Percentiles rank a stretch among this genome's conserved stretches.
Conservation (phyloP, 2,113 vertebrate genomes). For the Malaclemys terrapin region DNA sequence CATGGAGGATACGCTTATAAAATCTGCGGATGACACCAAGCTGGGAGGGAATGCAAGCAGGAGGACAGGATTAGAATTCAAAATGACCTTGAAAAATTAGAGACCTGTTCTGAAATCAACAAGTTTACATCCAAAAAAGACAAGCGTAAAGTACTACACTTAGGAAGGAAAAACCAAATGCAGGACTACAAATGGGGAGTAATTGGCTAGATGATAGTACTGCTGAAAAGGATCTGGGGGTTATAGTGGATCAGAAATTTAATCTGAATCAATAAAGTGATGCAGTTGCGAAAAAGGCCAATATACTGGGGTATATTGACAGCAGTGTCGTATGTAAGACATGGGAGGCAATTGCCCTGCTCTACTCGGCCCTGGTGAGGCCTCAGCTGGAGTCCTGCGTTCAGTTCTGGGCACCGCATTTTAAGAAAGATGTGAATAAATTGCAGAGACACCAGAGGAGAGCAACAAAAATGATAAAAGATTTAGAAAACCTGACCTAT, state of each 20-base stretch:
- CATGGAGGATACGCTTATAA: neutral
- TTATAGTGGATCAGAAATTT: neutral
- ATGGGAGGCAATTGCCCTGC: neutral
- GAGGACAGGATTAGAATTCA: neutral
- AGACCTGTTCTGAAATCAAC: neutral
- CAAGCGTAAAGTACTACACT: neutral
- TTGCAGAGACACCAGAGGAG: neutral
- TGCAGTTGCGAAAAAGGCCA: neutral
- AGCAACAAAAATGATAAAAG: neutral
- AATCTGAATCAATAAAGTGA: neutral
- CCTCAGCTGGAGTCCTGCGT: neutral
- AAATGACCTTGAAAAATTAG: neutral
- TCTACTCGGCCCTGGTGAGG: neutral
- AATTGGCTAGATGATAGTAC: neutral
- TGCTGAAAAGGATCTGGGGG: neutral
- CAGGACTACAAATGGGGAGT: neutral
- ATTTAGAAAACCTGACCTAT: neutral
- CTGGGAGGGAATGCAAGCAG: neutral
- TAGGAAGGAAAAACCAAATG: neutral
- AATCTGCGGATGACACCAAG: too few species aligned
- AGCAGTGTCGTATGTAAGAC: neutral
- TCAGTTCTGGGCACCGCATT: too few species aligned
- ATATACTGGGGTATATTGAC: neutral
- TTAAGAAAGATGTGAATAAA: neutral
- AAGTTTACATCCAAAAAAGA: neutral